phyloP scores from a whole-genome alignment of 2,113 vertebrate species.

The Ondatra zibethicus region DNA sequence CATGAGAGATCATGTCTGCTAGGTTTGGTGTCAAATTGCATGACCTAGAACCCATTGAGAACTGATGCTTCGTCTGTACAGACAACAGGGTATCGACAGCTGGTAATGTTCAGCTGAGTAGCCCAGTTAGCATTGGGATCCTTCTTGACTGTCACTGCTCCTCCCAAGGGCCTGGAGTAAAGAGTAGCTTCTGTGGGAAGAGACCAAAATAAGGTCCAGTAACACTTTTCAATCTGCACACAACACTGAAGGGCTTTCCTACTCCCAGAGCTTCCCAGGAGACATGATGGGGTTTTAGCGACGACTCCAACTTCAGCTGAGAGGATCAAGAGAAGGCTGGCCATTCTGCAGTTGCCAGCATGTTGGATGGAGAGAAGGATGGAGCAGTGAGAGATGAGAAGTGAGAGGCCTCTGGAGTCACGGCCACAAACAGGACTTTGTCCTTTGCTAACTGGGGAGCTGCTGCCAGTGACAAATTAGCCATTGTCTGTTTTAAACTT shows the following conservation, averaged over 20 bases:
- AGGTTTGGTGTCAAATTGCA: accelerated
- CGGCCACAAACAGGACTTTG: background rate
- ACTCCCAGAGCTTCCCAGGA: background rate
- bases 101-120: background rate
- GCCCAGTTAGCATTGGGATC: background rate
- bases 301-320: background rate
- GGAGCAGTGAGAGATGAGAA: background rate
- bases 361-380: background rate
- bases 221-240: background rate
- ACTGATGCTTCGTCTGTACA: background rate
- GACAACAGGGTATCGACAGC: background rate
- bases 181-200: accelerated
- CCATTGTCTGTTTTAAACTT: background rate
- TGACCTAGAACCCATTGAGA: accelerated
- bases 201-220: background rate
- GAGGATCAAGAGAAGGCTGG: background rate
- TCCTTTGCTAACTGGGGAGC: background rate
- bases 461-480: background rate
- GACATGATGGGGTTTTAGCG: background rate
- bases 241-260: background rate
- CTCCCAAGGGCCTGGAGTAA: accelerated
- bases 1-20: accelerated
- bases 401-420: background rate
- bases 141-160: background rate
- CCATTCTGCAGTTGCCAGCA: background rate